These are phyloP conservation scores for Calyptomena viridis DNA, from an alignment of 2,113 vertebrate species.

Conservation along the genomic window DNA sequence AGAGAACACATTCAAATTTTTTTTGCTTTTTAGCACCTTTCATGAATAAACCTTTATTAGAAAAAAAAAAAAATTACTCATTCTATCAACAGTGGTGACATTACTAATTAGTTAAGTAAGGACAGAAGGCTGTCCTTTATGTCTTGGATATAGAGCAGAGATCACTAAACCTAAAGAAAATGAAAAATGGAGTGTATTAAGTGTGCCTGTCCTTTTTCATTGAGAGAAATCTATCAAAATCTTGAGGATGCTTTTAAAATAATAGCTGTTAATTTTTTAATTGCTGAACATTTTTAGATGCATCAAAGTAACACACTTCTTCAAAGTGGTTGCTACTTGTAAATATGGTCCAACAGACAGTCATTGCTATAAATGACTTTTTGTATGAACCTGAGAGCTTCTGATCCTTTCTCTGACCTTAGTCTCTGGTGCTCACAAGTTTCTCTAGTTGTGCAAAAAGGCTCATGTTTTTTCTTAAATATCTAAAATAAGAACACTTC, in stretches of 20 bases:
- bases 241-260: background rate
- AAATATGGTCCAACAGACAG: background rate
- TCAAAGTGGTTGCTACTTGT: background rate
- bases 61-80: background rate
- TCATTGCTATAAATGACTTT: background rate
- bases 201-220: background rate
- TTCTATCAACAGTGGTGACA: background rate
- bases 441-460: background rate
- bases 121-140: background rate
- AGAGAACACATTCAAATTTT: background rate
- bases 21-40: background rate
- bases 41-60: background rate
- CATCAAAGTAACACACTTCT: background rate
- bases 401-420: background rate
- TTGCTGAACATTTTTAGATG: background rate
- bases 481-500: background rate
- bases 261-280: background rate
- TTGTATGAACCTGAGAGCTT: background rate
- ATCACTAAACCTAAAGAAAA: background rate
- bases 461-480: background rate
- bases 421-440: background rate
- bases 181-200: background rate
- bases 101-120: background rate
- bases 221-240: background rate
- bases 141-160: background rate